Base-by-base conservation (phyloP, 2,888 invertebrate genomes). In the Tubiluchus corallicola region DNA sequence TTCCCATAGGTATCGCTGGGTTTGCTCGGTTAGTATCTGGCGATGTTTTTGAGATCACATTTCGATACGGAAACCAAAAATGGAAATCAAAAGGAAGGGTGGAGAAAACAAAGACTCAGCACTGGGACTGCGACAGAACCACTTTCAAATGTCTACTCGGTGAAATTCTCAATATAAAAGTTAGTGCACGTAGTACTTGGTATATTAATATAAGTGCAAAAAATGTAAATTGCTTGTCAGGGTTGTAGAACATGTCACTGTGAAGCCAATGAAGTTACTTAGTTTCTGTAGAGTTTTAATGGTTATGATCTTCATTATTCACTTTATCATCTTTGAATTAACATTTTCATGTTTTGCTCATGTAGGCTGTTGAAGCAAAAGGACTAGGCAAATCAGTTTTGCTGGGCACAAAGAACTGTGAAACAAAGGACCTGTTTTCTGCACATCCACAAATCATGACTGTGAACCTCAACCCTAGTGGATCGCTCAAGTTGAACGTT, bases 1-100 rank as follows among this genome's bases (percentile, higher is more conserved):
- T 40, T 37, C 39, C 17, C 3, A 20, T 49, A 70, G 71, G 71
- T 20, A 69, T 73, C 51, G 68, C 68, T 50, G 73, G 73, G 9
- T 73, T 72, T 58, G 71, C 73, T 3, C 62, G 72, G 3, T 61
- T 73, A 21, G 69, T 70, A 53, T 65, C 70, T 2, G 73, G 73
- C 2, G 73, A 73, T 56, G 67, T 69, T 19, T 73, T 71, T 60
- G 72, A 72, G 53, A 68, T 73, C 19, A 62, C 62, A 2, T 57
- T 73, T 9, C 60, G 67, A 43, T 69, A 72, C 52, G 72, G 72
- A 3, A 40, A 37, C 2, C 71, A 71, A 55, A 72, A 72, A 55
- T 73, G 72, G 71, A 70, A 71, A 54, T 63, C 67, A 4, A 62
- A 67, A 46, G 71, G 71, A 2, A 58, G 66, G 41, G 62, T 72